Conservation (phyloP, 2,113 vertebrate species). For the Pandion haliaetus region DNA sequence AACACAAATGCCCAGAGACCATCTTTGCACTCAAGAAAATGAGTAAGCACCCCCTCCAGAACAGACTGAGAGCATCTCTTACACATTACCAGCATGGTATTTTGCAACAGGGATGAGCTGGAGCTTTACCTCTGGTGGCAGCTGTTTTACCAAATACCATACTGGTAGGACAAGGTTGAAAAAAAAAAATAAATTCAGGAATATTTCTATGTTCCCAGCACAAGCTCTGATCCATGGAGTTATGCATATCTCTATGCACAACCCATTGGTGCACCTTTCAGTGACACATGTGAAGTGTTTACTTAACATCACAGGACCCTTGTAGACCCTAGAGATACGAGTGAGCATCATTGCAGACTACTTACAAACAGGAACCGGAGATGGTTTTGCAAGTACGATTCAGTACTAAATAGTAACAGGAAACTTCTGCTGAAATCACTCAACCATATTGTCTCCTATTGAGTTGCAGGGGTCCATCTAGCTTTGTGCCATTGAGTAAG, state of each 20-base stretch:
- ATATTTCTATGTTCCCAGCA: accelerated
- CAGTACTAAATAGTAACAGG: neutral
- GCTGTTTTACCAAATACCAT: neutral
- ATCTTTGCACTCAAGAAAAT: neutral
- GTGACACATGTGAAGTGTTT: neutral
- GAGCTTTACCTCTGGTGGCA: neutral
- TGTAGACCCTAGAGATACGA: neutral
- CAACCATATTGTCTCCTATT: accelerated
- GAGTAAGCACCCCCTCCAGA: constrained; percentile 23
- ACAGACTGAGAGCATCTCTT: neutral
- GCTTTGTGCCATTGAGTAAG: neutral
- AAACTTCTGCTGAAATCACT: neutral
- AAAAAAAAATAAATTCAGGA: neutral
- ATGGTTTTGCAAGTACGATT: neutral
- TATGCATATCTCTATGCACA: too few species aligned
- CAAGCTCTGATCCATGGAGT: neutral
- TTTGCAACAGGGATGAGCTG: constrained; percentile 2
- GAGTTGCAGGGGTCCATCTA: neutral
- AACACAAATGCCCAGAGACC: constrained; percentile 48
- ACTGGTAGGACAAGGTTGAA: neutral
- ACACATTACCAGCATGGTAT: neutral
- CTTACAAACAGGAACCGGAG: neutral
- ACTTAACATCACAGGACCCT: neutral
- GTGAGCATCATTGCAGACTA: neutral
- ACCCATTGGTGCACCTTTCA: neutral